A percentile compares a stretch with the other conserved stretches of the same genome.
Evolutionary conservation across 2,888 invertebrate genomes (phyloP).

Genomic region (Limnephilus rhombicus): DNA sequence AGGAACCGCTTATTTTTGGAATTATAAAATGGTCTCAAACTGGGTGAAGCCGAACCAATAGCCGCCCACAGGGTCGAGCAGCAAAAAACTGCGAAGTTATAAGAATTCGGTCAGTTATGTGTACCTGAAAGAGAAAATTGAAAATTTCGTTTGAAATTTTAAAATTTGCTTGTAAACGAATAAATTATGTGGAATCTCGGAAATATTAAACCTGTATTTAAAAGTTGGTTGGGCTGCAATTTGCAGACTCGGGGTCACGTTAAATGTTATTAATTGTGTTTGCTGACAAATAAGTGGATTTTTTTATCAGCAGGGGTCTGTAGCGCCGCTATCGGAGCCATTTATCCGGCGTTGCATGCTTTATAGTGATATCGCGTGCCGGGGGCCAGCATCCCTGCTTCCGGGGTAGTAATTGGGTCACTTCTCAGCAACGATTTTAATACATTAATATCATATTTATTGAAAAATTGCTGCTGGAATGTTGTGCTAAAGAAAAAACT

Average conservation of each 20-base stretch:
- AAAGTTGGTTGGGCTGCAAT: not conserved
- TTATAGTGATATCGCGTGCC: constrained; percentile 22
- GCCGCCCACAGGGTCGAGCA: too few relatives aligned
- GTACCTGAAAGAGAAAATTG: too few relatives aligned
- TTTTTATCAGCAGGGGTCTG: constrained; percentile 54
- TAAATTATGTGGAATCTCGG: not conserved
- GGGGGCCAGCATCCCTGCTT: not conserved
- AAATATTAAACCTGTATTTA: not conserved
- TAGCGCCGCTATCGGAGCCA: constrained; percentile 51
- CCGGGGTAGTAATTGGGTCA: not conserved
- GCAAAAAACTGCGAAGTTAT: too few relatives aligned
- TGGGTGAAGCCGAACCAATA: too few relatives aligned
- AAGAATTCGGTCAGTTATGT: too few relatives aligned
- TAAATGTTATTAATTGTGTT: constrained; percentile 52
- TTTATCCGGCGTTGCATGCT: constrained; percentile 49
- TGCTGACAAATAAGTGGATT: constrained; percentile 61
- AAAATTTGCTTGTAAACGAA: too few relatives aligned
- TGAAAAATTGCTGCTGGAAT: not conserved
- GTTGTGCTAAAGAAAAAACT: not conserved
- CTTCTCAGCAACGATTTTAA: not conserved
- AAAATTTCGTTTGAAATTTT: too few relatives aligned
- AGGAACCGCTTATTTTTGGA: too few relatives aligned
- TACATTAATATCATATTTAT: not conserved
- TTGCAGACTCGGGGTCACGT: not conserved
- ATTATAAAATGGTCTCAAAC: too few relatives aligned